Percentiles rank a stretch among this genome's conserved stretches.
phyloP scores from a whole-genome alignment of 2,797 vertebrate species.

The Macropodus opercularis region DNA sequence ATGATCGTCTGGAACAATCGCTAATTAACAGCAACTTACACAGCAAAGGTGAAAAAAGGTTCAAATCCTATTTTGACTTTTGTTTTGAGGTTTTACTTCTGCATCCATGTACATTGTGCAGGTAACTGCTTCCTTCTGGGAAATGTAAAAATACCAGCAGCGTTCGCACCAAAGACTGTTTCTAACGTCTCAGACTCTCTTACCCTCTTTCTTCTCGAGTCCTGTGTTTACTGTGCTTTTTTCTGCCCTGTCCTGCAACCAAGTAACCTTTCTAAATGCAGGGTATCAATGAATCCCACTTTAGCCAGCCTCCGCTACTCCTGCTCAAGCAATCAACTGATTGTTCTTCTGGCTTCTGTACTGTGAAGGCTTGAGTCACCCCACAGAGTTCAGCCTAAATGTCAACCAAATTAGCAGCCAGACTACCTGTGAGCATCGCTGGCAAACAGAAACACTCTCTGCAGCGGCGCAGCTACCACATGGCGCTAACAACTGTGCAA shows the following conservation, averaged over 20 bases:
- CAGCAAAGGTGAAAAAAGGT: no score
- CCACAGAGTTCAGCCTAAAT: slow-evolving; percentile 53
- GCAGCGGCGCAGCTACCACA: background rate
- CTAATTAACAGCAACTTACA: no score
- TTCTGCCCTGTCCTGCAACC: slow-evolving; percentile 23
- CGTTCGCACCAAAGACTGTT: background rate
- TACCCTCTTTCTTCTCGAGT: background rate
- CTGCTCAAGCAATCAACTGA: slow-evolving; percentile 56
- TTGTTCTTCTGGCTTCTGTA: slow-evolving; percentile 47
- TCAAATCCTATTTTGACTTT: no score
- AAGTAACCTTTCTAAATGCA: slow-evolving; percentile 32
- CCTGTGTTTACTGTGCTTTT: slow-evolving; percentile 14
- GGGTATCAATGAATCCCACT: slow-evolving; percentile 56
- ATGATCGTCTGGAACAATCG: no score
- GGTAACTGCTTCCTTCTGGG: background rate
- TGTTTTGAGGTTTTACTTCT: no score
- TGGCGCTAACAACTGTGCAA: slow-evolving; percentile 22
- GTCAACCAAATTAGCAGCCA: slow-evolving; percentile 65
- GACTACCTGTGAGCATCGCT: slow-evolving; percentile 33
- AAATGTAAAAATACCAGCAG: background rate
- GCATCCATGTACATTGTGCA: background rate
- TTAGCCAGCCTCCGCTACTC: slow-evolving; percentile 40
- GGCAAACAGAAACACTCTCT: slow-evolving; percentile 20
- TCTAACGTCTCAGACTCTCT: background rate
- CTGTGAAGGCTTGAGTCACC: slow-evolving; percentile 26